phyloP scores from a whole-genome alignment of 1,140 invertebrate species.

The Sarcophaga peregrina region DNA sequence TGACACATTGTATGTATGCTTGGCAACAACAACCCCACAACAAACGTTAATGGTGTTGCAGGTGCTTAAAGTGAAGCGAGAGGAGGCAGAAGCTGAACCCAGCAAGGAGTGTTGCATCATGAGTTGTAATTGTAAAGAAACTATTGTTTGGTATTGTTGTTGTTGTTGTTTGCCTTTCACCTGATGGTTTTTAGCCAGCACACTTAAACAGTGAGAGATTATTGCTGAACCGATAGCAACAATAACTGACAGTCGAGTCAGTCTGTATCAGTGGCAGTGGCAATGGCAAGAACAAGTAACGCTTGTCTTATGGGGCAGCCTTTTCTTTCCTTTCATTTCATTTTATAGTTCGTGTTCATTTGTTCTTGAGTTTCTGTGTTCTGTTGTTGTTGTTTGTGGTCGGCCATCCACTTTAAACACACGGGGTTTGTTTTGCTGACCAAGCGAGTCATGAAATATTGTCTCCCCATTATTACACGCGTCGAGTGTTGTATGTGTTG shows the following conservation, averaged over 20 bases:
- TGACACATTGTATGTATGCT: conserved; percentile 22
- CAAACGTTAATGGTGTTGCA: neutral
- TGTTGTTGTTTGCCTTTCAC: neutral
- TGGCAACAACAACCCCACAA: neutral
- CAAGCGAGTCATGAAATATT: neutral
- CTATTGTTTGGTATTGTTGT: neutral
- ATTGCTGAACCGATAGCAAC: neutral
- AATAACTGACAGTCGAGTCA: too few species aligned
- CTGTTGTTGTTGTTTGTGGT: neutral
- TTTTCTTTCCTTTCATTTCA: neutral
- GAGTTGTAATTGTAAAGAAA: neutral
- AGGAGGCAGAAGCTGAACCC: neutral
- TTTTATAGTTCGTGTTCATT: neutral
- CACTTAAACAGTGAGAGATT: neutral
- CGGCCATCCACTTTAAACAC: neutral
- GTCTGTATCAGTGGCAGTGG: too few species aligned
- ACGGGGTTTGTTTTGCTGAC: neutral
- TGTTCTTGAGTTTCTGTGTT: neutral
- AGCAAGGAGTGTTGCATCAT: neutral
- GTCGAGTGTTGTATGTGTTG: too few species aligned
- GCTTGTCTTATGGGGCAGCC: neutral
- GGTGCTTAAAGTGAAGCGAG: neutral
- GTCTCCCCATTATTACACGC: too few species aligned
- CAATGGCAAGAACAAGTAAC: conserved; percentile 1
- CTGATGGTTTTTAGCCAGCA: neutral